Evolutionary conservation across 2,797 vertebrate genomes (phyloP).

Genomic region (Rachycentron canadum): DNA sequence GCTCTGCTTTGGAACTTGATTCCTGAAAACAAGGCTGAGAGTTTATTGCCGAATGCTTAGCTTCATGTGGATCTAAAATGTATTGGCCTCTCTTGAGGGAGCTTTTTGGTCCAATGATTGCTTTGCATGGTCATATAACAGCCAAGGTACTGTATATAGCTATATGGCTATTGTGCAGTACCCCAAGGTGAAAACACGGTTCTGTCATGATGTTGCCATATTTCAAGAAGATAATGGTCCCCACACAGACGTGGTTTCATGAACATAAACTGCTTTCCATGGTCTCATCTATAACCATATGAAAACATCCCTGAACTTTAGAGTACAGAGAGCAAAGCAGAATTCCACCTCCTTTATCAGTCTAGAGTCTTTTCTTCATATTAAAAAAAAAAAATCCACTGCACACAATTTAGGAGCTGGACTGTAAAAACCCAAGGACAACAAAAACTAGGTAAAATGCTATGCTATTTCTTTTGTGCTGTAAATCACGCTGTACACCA

Average conservation of each 20-base stretch:
- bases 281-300: not conserved
- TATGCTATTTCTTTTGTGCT: too few relatives aligned
- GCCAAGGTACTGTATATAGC: not conserved
- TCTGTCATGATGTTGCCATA: slow-evolving; percentile 8
- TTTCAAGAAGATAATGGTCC: slow-evolving; percentile 21
- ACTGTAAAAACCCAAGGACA: slow-evolving; percentile 28
- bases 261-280: slow-evolving; percentile 16
- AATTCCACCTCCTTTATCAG: not conserved
- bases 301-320: not conserved
- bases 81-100: slow-evolving; percentile 15
- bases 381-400: not conserved
- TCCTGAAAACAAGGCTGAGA: slow-evolving; percentile 9
- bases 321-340: not conserved
- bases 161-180: not conserved
- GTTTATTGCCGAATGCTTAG: slow-evolving; percentile 1
- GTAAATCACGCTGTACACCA: slow-evolving; percentile 59
- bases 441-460: slow-evolving; percentile 1
- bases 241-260: slow-evolving; percentile 11
- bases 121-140: slow-evolving; percentile 18
- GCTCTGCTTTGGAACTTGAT: not conserved
- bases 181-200: slow-evolving; percentile 18
- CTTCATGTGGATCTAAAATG: not conserved
- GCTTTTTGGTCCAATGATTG: slow-evolving; percentile 8
- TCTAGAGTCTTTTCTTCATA: slow-evolving; percentile 6
- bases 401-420: not conserved